Conservation (phyloP, 2,113 vertebrate genomes). For the Spheniscus mendiculus region DNA sequence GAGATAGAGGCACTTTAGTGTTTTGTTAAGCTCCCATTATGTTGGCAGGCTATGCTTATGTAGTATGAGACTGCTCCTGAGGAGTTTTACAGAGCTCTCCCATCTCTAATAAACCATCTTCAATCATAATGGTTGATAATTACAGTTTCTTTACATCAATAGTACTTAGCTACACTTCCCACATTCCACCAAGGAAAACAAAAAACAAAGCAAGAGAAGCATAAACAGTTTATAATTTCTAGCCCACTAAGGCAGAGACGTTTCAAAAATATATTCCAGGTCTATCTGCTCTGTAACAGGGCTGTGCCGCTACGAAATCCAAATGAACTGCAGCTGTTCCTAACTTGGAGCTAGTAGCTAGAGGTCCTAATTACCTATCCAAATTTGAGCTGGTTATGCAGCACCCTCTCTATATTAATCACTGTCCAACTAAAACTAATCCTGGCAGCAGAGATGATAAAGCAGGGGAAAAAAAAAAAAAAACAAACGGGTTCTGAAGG, state of each 20-base stretch:
- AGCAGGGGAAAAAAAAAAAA: neutral
- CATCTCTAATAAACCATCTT: neutral
- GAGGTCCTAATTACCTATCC: conserved; percentile 60
- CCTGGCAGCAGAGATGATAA: conserved; percentile 15
- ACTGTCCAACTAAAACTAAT: conserved; percentile 63
- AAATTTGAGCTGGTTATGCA: conserved; percentile 50
- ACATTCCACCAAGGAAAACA: conserved; percentile 1
- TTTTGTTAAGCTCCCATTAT: neutral
- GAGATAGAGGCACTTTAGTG: neutral
- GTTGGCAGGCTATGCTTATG: neutral
- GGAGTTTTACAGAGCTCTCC: neutral
- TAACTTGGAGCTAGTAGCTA: conserved; percentile 18
- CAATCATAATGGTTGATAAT: neutral
- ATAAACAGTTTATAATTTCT: conserved; percentile 21
- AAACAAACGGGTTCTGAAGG: neutral
- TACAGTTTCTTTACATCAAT: neutral
- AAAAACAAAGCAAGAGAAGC: neutral
- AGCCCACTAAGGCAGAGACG: neutral
- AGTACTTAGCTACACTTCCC: neutral
- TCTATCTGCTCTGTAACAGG: neutral
- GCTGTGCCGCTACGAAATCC: conserved; percentile 22
- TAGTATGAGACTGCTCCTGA: neutral
- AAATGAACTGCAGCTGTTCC: conserved; percentile 29
- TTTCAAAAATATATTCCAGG: conserved; percentile 16
- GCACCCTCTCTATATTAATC: conserved; percentile 58